A percentile compares a stretch with the other conserved stretches of the same genome.
These are phyloP conservation scores for Frankliniella intonsa DNA, from an alignment of 2,888 invertebrate genomes.

Conservation along the genomic window DNA sequence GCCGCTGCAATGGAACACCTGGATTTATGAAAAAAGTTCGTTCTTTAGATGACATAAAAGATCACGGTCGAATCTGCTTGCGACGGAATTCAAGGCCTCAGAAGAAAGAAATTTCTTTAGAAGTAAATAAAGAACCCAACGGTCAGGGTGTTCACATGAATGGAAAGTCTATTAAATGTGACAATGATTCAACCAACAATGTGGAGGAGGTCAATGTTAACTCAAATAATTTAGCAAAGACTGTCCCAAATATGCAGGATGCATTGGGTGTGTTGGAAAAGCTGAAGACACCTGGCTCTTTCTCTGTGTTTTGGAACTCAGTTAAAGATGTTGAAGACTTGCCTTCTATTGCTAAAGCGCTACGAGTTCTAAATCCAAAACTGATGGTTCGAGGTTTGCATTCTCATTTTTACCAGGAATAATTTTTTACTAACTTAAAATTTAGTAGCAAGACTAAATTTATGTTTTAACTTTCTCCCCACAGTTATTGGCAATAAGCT, in stretches of 20 bases:
- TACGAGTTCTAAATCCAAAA: background rate
- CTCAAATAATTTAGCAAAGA: background rate
- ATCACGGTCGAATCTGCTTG: background rate
- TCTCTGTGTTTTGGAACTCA: constrained; percentile 4
- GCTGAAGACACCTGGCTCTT: background rate
- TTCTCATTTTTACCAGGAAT: background rate
- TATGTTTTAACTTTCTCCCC: background rate
- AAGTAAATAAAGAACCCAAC: background rate
- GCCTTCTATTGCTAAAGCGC: background rate
- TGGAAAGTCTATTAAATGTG: background rate
- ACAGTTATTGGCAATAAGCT: background rate
- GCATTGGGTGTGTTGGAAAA: background rate
- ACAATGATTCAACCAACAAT: background rate
- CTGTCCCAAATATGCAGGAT: background rate
- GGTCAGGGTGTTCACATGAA: background rate
- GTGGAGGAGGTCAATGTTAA: background rate
- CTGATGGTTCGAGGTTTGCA: background rate
- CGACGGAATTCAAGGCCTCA: background rate
- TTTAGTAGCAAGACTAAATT: background rate
- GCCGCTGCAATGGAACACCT: constrained; percentile 9
- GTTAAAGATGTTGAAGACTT: background rate
- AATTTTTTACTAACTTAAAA: background rate
- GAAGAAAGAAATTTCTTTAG: background rate
- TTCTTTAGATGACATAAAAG: background rate
- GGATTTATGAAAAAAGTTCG: background rate